phyloP scores from a whole-genome alignment of 2,113 vertebrate genomes.

The Atherinomorus stipes region DNA sequence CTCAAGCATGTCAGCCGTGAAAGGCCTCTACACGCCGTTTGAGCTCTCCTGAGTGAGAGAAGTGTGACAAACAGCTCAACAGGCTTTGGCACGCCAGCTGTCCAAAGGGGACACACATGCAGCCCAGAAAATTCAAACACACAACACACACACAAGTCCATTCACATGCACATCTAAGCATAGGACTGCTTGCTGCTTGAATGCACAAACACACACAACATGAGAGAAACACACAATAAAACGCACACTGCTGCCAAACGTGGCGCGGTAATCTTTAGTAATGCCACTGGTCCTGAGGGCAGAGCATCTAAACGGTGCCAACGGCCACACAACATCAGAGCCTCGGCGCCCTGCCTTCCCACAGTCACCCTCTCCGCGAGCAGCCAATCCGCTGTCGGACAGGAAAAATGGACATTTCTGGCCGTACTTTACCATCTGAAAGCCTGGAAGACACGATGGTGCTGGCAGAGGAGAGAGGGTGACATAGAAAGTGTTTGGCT shows the following conservation, averaged over 20 bases:
- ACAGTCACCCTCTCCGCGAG: constrained; percentile 63
- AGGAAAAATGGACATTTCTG: constrained; percentile 60
- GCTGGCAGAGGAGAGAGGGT: not conserved
- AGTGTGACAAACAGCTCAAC: constrained; percentile 80
- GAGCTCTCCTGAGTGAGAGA: constrained; percentile 70
- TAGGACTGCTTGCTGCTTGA: not conserved
- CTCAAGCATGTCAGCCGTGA: constrained; percentile 52
- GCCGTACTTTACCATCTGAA: constrained; percentile 31
- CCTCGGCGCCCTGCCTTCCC: constrained; percentile 60
- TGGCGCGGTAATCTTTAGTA: constrained; percentile 65
- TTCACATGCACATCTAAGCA: constrained; percentile 28
- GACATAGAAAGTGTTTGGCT: constrained; percentile 25
- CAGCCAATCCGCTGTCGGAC: constrained; percentile 46
- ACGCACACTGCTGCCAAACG: constrained; percentile 61
- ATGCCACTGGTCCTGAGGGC: constrained; percentile 69
- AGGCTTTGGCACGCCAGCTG: constrained; percentile 76
- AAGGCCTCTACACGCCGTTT: constrained; percentile 62
- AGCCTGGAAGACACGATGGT: constrained; percentile 18
- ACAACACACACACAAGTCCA: constrained; percentile 29
- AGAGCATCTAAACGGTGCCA: constrained; percentile 64
- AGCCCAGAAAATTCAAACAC: constrained; percentile 29
- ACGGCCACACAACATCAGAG: constrained; percentile 72
- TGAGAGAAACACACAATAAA: constrained; percentile 28
- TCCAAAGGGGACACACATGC: constrained; percentile 65
- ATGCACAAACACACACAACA: constrained; percentile 4